phyloP scores from a whole-genome alignment of 2,888 invertebrate species.

The Peribatodes rhomboidaria region DNA sequence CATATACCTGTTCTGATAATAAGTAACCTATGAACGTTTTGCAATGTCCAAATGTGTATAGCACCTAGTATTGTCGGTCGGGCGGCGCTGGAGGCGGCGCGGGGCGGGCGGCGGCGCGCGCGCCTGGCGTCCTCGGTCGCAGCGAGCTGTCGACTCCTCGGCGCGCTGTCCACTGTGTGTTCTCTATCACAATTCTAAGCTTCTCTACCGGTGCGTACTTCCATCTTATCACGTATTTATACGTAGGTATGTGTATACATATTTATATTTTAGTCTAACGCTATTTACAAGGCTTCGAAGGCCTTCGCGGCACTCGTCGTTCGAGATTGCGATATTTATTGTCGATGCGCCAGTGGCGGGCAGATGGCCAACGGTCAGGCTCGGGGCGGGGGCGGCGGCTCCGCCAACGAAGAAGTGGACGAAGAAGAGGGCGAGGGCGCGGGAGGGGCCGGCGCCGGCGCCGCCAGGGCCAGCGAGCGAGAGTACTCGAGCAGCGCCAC shows the following conservation, averaged over 20 bases:
- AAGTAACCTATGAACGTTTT: constrained; percentile 79
- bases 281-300: constrained; percentile 78
- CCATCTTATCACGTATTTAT: constrained; percentile 83
- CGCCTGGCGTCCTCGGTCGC: constrained; percentile 66
- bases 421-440: constrained; percentile 87
- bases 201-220: constrained; percentile 84
- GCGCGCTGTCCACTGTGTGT: constrained; percentile 60
- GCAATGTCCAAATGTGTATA: constrained; percentile 82
- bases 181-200: constrained; percentile 85
- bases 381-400: constrained; percentile 84
- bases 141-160: constrained; percentile 77
- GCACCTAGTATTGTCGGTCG: constrained; percentile 86
- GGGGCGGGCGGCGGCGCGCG: constrained; percentile 57
- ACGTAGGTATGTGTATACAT: constrained; percentile 81
- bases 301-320: constrained; percentile 70
- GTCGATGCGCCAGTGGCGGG: constrained; percentile 84
- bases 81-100: constrained; percentile 58
- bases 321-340: constrained; percentile 76
- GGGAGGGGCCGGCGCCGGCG: constrained; percentile 72
- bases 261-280: constrained; percentile 75
- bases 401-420: constrained; percentile 88
- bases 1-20: constrained; percentile 74
- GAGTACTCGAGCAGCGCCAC: constrained; percentile 92
- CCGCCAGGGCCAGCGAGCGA: constrained; percentile 79
- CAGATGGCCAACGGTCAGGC: constrained; percentile 86